Evolutionary conservation across 92 coral and sea anemone species (phyloP).

Genomic region (Blastomussa wellsi): DNA sequence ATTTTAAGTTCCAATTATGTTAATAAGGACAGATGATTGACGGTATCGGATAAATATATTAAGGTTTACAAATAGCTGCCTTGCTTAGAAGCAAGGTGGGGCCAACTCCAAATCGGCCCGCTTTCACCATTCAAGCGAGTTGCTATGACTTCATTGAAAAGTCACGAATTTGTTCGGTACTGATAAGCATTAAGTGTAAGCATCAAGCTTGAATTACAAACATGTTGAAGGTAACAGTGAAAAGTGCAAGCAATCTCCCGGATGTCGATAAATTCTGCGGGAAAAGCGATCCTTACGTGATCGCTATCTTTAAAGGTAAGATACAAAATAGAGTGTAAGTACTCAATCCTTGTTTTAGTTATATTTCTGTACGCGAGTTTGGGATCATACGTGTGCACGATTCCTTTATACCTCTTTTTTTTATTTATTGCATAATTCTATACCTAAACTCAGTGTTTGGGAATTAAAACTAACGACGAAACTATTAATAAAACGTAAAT

Average conservation of each 20-base stretch:
- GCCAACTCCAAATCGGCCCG: background rate
- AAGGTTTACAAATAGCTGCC: background rate
- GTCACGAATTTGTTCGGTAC: background rate
- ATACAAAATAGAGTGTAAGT: background rate
- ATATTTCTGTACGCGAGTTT: background rate
- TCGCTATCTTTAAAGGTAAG: slow-evolving; percentile 89
- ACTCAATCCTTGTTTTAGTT: background rate
- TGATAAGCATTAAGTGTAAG: background rate
- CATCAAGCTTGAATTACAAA: background rate
- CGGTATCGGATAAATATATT: background rate
- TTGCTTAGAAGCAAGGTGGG: slow-evolving; percentile 18
- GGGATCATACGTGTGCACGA: background rate
- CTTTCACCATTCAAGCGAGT: background rate
- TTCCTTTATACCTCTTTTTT: background rate
- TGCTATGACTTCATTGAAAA: slow-evolving; percentile 1
- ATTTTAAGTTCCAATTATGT: background rate
- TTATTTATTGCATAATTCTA: background rate
- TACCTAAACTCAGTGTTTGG: background rate
- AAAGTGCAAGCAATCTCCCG: slow-evolving; percentile 86
- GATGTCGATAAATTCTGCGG: slow-evolving; percentile 92
- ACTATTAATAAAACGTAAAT: background rate
- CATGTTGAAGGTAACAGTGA: slow-evolving; percentile 75
- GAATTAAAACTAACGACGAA: background rate
- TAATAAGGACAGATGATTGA: background rate
- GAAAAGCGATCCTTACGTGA: slow-evolving; percentile 89